Evolutionary conservation across 2,888 invertebrate genomes (phyloP), one percentile per base, ranked within the genome.

Genomic region (Plusia festucae): DNA sequence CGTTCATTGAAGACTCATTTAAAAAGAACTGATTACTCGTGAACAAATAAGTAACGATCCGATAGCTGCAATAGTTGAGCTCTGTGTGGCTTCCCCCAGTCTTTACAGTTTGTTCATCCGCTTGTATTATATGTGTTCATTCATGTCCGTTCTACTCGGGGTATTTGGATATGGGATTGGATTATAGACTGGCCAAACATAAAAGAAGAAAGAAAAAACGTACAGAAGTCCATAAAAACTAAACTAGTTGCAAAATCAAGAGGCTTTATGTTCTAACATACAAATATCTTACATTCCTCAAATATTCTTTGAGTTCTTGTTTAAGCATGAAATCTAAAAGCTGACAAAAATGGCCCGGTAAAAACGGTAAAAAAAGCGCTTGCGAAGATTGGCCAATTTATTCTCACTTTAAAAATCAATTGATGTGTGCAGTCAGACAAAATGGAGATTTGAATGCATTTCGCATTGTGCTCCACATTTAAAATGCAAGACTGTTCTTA

Each of bases 381-480:
- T 53, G 65, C 52, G 20, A 72, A 70, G 66, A 77, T 68, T 77
- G 69, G 72, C 73, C 73, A 78, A 79, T 79, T 77, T 79, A 79
- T 77, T 75, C 61, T 75, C 64, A 73, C 70, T 79, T 78, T 76
- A 65, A 81, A 76, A 81, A 76, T 70, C 76, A 72, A 80, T 82
- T 66, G 75, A 71, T 61, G 57, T 70, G 70, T 73, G 71, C 75
- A 81, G 64, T 66, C 72, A 77, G 70, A 66, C 68, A 75, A 75
- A 82, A 79, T 77, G 64, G 69, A 73, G 63, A 65, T 61, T 68
- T 57, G 53, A 78, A 68, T 73, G 72, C 78, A 72, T 65, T 75
- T 72, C 59, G 68, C 65, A 70, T 77, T 81, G 56, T 74, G 61
- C 70, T 46, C 64, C 56, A 59, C 56, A 18, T 73, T 75, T 67